phyloP scores from a whole-genome alignment of 2,113 vertebrate species.

The Ranitomeya imitator region DNA sequence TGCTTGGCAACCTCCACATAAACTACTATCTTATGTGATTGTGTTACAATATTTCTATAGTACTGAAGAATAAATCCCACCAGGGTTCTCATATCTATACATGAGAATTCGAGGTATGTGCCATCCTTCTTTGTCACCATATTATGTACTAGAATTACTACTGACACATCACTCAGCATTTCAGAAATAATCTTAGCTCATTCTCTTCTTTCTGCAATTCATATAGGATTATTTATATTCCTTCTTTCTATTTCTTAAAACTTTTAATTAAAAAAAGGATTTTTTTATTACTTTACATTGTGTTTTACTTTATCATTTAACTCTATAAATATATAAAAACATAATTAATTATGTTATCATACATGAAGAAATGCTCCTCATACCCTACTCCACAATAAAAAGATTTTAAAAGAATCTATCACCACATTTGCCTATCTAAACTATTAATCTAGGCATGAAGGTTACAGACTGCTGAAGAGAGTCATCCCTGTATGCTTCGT shows the following conservation, averaged over 20 bases:
- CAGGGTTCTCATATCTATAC: constrained; percentile 34
- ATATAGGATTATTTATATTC: not conserved
- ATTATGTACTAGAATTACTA: constrained; percentile 5
- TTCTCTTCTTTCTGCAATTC: not conserved
- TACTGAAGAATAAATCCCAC: constrained; percentile 7
- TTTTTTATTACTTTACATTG: not conserved
- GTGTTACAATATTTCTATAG: constrained; percentile 34
- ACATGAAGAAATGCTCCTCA: too few relatives aligned
- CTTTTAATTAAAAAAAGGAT: not conserved
- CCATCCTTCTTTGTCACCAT: constrained; percentile 13
- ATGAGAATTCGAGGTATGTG: constrained; percentile 28
- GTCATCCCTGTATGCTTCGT: too few relatives aligned
- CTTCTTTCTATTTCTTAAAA: not conserved
- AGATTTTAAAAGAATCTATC: too few relatives aligned
- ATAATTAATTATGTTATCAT: too few relatives aligned
- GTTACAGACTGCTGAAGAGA: too few relatives aligned
- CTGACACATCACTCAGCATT: not conserved
- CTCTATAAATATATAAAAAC: not conserved
- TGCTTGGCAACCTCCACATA: constrained; percentile 30
- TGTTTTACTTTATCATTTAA: not conserved
- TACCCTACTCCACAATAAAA: too few relatives aligned
- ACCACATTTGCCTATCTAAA: too few relatives aligned
- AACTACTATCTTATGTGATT: not conserved
- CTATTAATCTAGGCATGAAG: too few relatives aligned
- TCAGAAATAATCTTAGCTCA: not conserved